Conservation (phyloP, 2,888 invertebrate genomes). For the Cephus spinipes region DNA sequence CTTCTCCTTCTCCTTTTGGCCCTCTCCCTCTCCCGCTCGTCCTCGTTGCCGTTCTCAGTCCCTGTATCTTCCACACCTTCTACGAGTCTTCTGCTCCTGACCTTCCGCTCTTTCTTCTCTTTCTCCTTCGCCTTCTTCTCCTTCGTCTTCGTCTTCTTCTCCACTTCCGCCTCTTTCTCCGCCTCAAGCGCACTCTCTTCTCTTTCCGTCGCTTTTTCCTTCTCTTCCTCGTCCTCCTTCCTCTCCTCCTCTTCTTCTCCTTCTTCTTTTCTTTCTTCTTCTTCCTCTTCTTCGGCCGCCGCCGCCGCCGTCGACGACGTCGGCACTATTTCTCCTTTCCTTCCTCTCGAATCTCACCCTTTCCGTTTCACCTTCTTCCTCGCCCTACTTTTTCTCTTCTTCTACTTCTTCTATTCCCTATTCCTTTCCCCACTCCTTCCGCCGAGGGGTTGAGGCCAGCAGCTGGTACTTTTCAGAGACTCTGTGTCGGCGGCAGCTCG, state of each 20-base stretch:
- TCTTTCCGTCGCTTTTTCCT: constrained; percentile 31
- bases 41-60: constrained; percentile 33
- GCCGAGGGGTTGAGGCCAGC: constrained; percentile 59
- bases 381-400: constrained; percentile 41
- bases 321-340: constrained; percentile 29
- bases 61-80: constrained; percentile 26
- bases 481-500: constrained; percentile 51
- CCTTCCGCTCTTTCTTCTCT: constrained; percentile 45
- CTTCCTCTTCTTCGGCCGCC: constrained; percentile 28
- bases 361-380: constrained; percentile 37
- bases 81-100: constrained; percentile 23
- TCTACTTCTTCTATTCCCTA: constrained; percentile 53
- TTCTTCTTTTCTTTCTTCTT: constrained; percentile 36
- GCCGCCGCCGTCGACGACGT: constrained; percentile 6
- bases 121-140: constrained; percentile 35
- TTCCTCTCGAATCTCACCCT: constrained; percentile 29
- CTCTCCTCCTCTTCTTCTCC: constrained; percentile 21
- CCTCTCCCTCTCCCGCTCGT: constrained; percentile 35
- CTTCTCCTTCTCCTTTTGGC: constrained; percentile 36
- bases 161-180: constrained; percentile 34
- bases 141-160: constrained; percentile 40
- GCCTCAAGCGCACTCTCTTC: constrained; percentile 11
- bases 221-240: constrained; percentile 27
- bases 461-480: constrained; percentile 52
- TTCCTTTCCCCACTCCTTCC: constrained; percentile 60